phyloP scores from a whole-genome alignment of 1,140 invertebrate species.

The Bombus haemorrhoidalis region DNA sequence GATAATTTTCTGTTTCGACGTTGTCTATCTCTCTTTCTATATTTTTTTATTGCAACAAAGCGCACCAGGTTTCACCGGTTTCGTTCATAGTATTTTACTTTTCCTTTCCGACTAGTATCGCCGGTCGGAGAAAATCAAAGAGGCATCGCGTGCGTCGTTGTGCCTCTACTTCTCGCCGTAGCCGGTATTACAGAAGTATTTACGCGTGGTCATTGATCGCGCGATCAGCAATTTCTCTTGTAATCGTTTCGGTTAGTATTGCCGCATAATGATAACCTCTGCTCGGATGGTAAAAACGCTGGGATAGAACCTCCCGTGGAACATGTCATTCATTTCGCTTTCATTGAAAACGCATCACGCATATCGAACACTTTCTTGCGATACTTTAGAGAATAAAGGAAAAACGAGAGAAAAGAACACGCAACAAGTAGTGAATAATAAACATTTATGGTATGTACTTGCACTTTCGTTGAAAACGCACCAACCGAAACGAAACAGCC shows the following conservation, averaged over 20 bases:
- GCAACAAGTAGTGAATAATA: neutral
- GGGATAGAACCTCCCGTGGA: too few species aligned
- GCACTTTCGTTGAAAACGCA: constrained; percentile 5
- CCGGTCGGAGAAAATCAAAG: constrained; percentile 13
- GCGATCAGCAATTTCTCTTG: constrained; percentile 19
- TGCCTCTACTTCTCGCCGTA: neutral
- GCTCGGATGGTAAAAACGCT: neutral
- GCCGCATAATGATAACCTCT: constrained; percentile 18
- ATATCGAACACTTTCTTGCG: neutral
- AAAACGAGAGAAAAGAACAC: neutral
- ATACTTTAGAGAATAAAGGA: neutral
- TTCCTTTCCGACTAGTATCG: constrained; percentile 1
- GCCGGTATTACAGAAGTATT: constrained; percentile 10
- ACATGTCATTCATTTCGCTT: constrained; percentile 13
- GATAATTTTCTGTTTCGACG: constrained; percentile 25
- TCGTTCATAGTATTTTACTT: constrained; percentile 25
- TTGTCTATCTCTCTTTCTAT: neutral
- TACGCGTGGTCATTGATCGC: constrained; percentile 4
- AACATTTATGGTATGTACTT: neutral
- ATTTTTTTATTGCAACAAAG: neutral
- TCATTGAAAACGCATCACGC: neutral
- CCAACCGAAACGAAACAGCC: neutral
- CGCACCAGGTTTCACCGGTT: neutral
- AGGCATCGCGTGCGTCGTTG: constrained; percentile 4
- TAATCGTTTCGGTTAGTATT: neutral